Evolutionary conservation across 1,140 invertebrate genomes (phyloP).

Genomic region (Drosophila orosa): DNA sequence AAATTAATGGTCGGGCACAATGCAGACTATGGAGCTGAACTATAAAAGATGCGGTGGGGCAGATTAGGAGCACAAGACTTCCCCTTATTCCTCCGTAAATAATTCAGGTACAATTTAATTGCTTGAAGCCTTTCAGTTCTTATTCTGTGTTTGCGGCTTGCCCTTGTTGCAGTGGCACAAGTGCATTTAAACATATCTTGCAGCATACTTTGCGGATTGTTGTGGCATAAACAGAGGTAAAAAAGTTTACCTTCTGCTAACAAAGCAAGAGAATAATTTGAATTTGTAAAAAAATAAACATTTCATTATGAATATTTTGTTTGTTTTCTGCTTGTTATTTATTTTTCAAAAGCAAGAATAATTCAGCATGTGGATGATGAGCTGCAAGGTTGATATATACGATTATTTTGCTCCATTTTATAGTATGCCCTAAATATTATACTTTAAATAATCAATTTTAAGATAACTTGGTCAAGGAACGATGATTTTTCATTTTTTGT

Average conservation of each 20-base stretch:
- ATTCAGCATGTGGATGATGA: not conserved
- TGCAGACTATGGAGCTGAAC: slow-evolving; percentile 20
- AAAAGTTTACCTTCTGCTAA: not conserved
- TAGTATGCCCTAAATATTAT: not conserved
- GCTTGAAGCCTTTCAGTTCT: not conserved
- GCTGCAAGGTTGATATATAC: not conserved
- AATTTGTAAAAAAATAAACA: not conserved
- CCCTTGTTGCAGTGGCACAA: not conserved
- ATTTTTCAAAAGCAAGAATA: not conserved
- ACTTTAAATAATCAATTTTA: not conserved
- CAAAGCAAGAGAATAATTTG: not conserved
- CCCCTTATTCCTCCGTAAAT: not conserved
- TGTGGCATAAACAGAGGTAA: not conserved
- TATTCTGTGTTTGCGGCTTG: slow-evolving; percentile 1
- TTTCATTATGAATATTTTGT: not conserved
- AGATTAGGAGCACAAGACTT: slow-evolving; percentile 25
- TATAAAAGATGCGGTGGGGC: slow-evolving; percentile 30
- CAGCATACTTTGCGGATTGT: slow-evolving; percentile 26
- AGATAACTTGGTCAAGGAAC: not conserved
- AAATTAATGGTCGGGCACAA: slow-evolving; percentile 42
- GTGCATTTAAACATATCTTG: not conserved
- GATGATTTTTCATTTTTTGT: not conserved
- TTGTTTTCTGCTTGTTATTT: not conserved
- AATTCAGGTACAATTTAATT: slow-evolving; percentile 30
- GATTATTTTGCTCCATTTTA: not conserved